These are phyloP conservation scores for Globodera ellingtonae DNA, from an alignment of 1,140 invertebrate genomes.

Conservation along the genomic window DNA sequence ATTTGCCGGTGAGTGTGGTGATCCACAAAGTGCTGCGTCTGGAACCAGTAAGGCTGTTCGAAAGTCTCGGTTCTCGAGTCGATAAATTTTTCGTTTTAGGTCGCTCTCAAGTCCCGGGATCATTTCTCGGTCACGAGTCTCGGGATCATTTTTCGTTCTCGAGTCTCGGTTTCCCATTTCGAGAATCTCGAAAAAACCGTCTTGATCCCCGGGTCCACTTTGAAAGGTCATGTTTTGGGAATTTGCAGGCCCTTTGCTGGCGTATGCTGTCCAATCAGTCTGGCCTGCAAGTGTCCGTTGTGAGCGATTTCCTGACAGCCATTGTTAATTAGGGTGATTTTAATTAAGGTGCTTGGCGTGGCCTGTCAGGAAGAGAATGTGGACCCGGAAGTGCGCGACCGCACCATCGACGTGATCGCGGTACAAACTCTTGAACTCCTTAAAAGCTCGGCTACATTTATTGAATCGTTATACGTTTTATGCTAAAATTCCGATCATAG, in stretches of 20 bases:
- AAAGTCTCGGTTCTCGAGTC: not conserved
- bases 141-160: no score
- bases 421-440: not conserved
- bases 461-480: not conserved
- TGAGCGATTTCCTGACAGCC: slow-evolving; percentile 7
- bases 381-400: slow-evolving; percentile 57
- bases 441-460: no score
- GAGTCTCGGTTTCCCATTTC: no score
- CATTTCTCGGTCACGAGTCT: no score
- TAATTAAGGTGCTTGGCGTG: slow-evolving; percentile 41
- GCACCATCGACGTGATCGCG: slow-evolving; percentile 59
- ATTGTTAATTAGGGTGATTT: no score
- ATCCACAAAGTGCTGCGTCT: no score
- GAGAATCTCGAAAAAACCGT: no score
- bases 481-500: not conserved
- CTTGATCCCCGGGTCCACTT: no score
- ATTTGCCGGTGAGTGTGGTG: slow-evolving; percentile 63
- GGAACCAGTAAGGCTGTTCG: not conserved
- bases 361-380: slow-evolving; percentile 64
- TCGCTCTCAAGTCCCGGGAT: no score
- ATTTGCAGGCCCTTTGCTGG: slow-evolving; percentile 67
- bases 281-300: slow-evolving; percentile 64
- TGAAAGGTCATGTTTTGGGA: not conserved
- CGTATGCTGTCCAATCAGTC: slow-evolving; percentile 68
- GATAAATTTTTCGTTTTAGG: not conserved